Evolutionary conservation across 1,140 invertebrate genomes (phyloP), one percentile per base, ranked within the genome.

Genomic region (Drosophila ironensis): DNA sequence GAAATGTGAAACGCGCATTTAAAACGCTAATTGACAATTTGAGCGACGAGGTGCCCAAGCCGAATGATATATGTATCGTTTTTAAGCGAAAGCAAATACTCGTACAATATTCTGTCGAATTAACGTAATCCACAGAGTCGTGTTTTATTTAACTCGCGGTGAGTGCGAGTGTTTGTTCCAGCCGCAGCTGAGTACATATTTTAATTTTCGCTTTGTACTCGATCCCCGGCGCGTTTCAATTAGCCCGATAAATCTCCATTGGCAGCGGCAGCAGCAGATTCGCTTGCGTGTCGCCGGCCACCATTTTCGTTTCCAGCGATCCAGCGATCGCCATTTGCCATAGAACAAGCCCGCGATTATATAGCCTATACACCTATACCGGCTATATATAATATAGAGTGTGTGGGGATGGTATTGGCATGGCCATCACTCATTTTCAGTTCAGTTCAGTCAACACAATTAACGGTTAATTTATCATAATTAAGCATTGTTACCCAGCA

Each of bases 401-500:
- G 8, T 7, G 1, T 14, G 24, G 47, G 4, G 14, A 4, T 1
- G 11, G n/a, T 51, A 56, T 42, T 7, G 46, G 19, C 16, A 33
- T 33, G 22, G 33, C 60, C 40, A 57, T 70, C 53, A 41, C 44
- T 80, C 66, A 45, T 59, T 57, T n/a, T 12, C 30, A 33, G 30
- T 33, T 75, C 60, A 56, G 61, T 67, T 81, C 51, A 78, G 71
- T 73, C 64, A 87, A 87, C 77, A 81, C 76, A 87, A 87, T 87
- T 87, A 81, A 74, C 78, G 51, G 61, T 71, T 87, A 87, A 87
- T 87, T 81, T 76, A 81, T 87, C 82, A 87, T 87, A 87, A 81
- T 87, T 87, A 87, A 87, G 46, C 82, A 87, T 87, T 87, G 84
- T 87, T 59, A 48, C 22, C 28, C 54, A 46, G 40, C 57, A 60